Percentiles rank a stretch among this genome's conserved stretches.
Evolutionary conservation across 37 sponge, comb jelly and placozoan genomes (phyloP).

Genomic region (Halisarca cf. caerulea): DNA sequence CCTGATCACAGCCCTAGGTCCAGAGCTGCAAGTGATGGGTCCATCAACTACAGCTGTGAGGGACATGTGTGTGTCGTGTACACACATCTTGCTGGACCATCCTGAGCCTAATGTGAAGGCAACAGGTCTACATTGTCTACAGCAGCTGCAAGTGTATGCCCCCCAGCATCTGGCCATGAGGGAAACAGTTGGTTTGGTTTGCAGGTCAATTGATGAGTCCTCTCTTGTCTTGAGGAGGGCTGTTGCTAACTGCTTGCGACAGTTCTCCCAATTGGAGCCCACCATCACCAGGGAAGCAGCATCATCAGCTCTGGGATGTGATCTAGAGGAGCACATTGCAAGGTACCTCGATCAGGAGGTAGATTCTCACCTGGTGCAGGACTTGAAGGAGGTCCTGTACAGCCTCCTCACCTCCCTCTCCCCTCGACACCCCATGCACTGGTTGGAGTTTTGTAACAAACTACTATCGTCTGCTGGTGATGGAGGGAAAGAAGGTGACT

Average conservation of each 20-base stretch:
- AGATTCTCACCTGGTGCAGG: conserved; percentile 60
- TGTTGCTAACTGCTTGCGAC: conserved; percentile 83
- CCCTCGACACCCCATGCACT: conserved; percentile 73
- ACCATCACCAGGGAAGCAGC: conserved; percentile 25
- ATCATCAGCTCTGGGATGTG: not conserved
- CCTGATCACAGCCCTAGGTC: conserved; percentile 93
- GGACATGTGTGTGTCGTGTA: conserved; percentile 53
- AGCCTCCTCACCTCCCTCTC: conserved; percentile 79
- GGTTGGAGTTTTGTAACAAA: conserved; percentile 83
- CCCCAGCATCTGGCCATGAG: conserved; percentile 69
- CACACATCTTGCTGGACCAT: conserved; percentile 75
- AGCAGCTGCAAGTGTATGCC: conserved; percentile 96
- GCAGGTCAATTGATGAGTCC: conserved; percentile 54
- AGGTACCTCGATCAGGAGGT: conserved; percentile 77
- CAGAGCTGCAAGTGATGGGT: conserved; percentile 87
- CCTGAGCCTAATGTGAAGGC: conserved; percentile 85
- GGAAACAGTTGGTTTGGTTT: conserved; percentile 42
- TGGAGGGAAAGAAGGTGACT: conserved; percentile 1
- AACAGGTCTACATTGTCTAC: conserved; percentile 84
- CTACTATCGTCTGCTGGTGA: conserved; percentile 61
- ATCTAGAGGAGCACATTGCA: conserved; percentile 66
- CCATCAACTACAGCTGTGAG: conserved; percentile 49
- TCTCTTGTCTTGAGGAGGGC: conserved; percentile 81
- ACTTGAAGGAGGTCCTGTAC: conserved; percentile 83
- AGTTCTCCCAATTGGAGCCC: conserved; percentile 88